Evolutionary conservation across 2,888 invertebrate species (phyloP).

Genomic region (Brenthis daphne): DNA sequence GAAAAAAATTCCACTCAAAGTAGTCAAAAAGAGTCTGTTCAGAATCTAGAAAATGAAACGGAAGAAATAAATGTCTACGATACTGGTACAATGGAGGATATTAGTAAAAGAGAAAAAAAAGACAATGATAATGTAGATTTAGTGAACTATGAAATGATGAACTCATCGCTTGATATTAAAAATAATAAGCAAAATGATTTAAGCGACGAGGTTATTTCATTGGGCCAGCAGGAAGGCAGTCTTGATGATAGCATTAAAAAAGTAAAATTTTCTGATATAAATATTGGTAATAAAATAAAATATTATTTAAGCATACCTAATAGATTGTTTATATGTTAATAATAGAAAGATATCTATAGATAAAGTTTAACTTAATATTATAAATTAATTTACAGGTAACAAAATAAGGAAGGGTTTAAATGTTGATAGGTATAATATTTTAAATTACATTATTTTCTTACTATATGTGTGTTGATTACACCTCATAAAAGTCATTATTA

Average conservation of each 20-base stretch:
- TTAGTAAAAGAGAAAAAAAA: not conserved
- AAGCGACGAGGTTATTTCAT: not conserved
- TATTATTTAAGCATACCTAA: conserved; percentile 9
- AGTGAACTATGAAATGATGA: too few relatives aligned
- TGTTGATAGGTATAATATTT: not conserved
- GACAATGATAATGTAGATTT: too few relatives aligned
- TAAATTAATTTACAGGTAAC: conserved; percentile 2
- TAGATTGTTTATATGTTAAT: not conserved
- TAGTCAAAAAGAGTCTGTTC: not conserved
- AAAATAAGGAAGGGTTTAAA: not conserved
- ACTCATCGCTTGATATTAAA: too few relatives aligned
- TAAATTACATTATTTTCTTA: not conserved
- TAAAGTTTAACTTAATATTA: not conserved
- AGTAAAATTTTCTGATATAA: conserved; percentile 61
- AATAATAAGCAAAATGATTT: not conserved
- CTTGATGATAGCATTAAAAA: conserved; percentile 57
- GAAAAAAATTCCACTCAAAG: too few relatives aligned
- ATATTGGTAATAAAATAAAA: conserved; percentile 57
- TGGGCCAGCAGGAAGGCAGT: conserved; percentile 38
- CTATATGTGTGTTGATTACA: not conserved
- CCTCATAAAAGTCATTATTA: not conserved
- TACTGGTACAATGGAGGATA: not conserved
- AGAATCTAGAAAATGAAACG: not conserved
- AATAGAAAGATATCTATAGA: not conserved
- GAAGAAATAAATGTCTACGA: not conserved